Evolutionary conservation across 2,797 vertebrate genomes (phyloP).

Genomic region (Mycteria americana): DNA sequence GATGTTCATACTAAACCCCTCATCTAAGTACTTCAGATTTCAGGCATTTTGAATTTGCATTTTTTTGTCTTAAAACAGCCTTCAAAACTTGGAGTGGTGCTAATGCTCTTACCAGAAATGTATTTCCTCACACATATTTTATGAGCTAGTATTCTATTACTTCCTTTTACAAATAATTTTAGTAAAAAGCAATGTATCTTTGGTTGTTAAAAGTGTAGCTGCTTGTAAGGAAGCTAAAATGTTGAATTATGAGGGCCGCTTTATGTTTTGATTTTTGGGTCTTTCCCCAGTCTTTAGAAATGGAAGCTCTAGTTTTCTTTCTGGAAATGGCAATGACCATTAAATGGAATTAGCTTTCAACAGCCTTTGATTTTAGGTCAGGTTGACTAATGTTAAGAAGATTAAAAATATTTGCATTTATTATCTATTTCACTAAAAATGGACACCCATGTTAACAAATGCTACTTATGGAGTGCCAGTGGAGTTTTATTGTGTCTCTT

Average conservation of each 20-base stretch:
- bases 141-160: not conserved
- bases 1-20: not conserved
- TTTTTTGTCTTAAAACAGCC: not conserved
- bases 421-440: not conserved
- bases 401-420: conserved; percentile 13
- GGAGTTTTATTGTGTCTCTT: not conserved
- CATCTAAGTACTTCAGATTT: not conserved
- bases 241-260: not conserved
- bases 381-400: conserved; percentile 24
- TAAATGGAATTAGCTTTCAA: not conserved
- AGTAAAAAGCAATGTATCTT: not conserved
- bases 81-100: not conserved
- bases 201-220: not conserved
- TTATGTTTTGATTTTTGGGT: not conserved
- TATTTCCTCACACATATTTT: not conserved
- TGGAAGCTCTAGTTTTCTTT: not conserved
- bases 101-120: not conserved
- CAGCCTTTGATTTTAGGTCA: not conserved
- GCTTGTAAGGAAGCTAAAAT: not conserved
- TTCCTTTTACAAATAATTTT: not conserved
- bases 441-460: not conserved
- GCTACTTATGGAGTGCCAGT: not conserved
- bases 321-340: not conserved
- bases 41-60: not conserved
- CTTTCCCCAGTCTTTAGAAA: not conserved